phyloP scores from a whole-genome alignment of 2,797 vertebrate genomes.

The Muscicapa striata region DNA sequence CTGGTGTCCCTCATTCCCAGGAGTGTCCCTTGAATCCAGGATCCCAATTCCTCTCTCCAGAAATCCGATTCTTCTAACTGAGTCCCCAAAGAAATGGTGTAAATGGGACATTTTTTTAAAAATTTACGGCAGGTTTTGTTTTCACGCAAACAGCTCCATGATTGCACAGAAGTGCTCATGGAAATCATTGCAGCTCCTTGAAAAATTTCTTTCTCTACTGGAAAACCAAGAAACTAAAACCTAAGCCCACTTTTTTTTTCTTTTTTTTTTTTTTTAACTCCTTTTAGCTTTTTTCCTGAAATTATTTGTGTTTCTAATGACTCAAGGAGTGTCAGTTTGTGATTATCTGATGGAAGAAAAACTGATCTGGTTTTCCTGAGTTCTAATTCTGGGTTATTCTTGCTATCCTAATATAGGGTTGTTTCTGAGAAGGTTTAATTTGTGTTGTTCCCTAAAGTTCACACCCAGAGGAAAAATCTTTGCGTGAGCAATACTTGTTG shows the following conservation, averaged over 20 bases:
- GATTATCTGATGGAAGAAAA: not conserved
- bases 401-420: not conserved
- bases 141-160: not conserved
- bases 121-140: not conserved
- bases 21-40: too few species aligned
- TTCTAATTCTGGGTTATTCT: not conserved
- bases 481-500: not conserved
- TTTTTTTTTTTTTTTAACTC: not conserved
- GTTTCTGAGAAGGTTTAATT: not conserved
- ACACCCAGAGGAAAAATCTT: not conserved
- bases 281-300: not conserved
- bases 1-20: not conserved
- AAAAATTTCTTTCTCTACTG: not conserved
- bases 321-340: not conserved
- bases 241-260: not conserved
- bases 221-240: not conserved
- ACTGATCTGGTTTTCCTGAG: not conserved
- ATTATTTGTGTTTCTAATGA: not conserved
- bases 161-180: not conserved
- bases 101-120: not conserved
- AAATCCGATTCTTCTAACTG: not conserved
- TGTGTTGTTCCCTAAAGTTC: not conserved
- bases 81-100: not conserved
- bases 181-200: not conserved
- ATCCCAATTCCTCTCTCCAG: not conserved